Evolutionary conservation across 2,888 invertebrate genomes (phyloP).

Genomic region (Cacoxenus indagator): DNA sequence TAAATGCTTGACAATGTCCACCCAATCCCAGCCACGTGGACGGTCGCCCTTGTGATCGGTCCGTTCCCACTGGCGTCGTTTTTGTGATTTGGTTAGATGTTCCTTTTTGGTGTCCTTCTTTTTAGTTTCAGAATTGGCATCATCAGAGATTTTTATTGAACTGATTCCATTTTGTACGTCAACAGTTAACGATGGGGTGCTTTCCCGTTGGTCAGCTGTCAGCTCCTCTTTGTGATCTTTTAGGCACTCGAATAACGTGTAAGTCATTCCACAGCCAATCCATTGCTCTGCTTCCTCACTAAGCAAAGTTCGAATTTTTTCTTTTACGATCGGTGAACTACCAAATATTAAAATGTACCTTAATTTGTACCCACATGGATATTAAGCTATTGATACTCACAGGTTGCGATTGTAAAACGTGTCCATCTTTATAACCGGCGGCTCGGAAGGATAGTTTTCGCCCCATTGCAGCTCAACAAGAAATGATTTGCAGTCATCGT

Average conservation of each 20-base stretch:
- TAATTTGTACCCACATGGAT: not conserved
- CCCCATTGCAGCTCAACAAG: slow-evolving; percentile 91
- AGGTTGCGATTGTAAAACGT: slow-evolving; percentile 94
- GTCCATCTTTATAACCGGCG: slow-evolving; percentile 87
- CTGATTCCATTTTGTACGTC: slow-evolving; percentile 57
- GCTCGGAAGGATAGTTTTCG: slow-evolving; percentile 85
- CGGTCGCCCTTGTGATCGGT: slow-evolving; percentile 87
- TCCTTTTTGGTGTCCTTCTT: slow-evolving; percentile 82
- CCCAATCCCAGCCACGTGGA: slow-evolving; percentile 94
- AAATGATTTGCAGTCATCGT: slow-evolving; percentile 84
- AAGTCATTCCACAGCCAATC: slow-evolving; percentile 94
- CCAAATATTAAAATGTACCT: slow-evolving; percentile 21
- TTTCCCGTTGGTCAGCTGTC: slow-evolving; percentile 79
- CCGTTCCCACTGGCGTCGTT: slow-evolving; percentile 88
- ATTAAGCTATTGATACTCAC: slow-evolving; percentile 78
- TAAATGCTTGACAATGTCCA: slow-evolving; percentile 95
- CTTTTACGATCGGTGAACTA: slow-evolving; percentile 80
- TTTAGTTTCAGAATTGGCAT: slow-evolving; percentile 58
- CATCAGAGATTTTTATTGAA: slow-evolving; percentile 66
- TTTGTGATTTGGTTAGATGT: slow-evolving; percentile 92
- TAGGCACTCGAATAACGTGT: slow-evolving; percentile 90
- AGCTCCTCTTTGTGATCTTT: slow-evolving; percentile 85
- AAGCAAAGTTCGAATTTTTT: slow-evolving; percentile 76
- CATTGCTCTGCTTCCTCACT: slow-evolving; percentile 83
- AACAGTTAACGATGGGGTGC: slow-evolving; percentile 40